These are phyloP conservation scores for Pelusios castaneus DNA, from an alignment of 2,113 vertebrate genomes.

Conservation along the genomic window DNA sequence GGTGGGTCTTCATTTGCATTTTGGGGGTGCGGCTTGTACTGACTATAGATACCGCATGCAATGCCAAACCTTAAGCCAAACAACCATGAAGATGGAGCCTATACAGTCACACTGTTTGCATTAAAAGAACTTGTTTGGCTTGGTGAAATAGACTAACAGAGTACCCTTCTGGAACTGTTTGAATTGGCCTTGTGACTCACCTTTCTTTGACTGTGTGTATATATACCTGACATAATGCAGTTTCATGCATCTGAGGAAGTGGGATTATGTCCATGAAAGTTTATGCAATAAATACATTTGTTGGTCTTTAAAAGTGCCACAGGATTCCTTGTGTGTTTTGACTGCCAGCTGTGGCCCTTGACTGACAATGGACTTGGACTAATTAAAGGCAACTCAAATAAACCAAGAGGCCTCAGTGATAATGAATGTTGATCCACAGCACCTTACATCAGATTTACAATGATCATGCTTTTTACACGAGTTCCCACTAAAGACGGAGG, in stretches of 20 bases:
- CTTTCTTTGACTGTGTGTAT: too few species aligned
- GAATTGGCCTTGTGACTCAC: too few species aligned
- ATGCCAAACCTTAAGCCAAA: background rate
- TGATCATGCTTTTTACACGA: background rate
- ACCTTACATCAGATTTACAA: background rate
- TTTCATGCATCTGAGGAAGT: too few species aligned
- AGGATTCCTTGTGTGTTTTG: background rate
- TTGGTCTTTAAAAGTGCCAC: too few species aligned
- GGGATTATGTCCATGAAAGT: too few species aligned
- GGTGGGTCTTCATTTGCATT: background rate
- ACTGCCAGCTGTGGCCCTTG: background rate
- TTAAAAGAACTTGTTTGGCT: too few species aligned
- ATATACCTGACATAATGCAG: too few species aligned
- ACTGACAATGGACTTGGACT: background rate
- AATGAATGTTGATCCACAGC: background rate
- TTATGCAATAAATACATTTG: too few species aligned
- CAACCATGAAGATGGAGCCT: background rate
- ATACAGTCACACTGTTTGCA: background rate
- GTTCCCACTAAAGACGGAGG: background rate
- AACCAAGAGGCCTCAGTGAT: background rate
- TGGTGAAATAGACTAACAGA: too few species aligned
- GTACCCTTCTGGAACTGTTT: too few species aligned
- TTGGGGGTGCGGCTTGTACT: background rate
- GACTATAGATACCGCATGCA: background rate
- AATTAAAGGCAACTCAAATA: background rate